Conservation (phyloP, 1,140 invertebrate genomes). For the Drosophila nebulosa region DNA sequence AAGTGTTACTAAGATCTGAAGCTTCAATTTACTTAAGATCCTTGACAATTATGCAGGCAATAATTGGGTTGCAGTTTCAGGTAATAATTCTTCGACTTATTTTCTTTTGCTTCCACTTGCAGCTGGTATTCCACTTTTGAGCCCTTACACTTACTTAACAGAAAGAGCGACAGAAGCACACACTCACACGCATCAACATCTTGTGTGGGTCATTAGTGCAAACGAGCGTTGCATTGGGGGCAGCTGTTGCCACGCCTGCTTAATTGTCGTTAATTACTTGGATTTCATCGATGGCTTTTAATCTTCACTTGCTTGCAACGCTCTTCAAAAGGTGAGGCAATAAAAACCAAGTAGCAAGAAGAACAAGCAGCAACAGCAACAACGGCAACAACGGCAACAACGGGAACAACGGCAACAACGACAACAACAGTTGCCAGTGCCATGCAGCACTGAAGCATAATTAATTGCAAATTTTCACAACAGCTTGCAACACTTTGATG, state of each 20-base stretch:
- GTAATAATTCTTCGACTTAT: background rate
- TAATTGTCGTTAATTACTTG: slow-evolving; percentile 52
- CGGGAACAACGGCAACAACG: slow-evolving; percentile 2
- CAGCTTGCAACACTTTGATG: slow-evolving; percentile 27
- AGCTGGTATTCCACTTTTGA: slow-evolving; percentile 35
- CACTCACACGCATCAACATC: background rate
- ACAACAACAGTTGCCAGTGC: background rate
- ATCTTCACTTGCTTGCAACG: slow-evolving; percentile 30
- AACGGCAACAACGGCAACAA: slow-evolving; percentile 9
- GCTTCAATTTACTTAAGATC: background rate
- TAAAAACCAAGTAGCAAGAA: slow-evolving; percentile 3
- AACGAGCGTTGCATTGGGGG: background rate
- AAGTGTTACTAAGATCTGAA: too few relatives aligned
- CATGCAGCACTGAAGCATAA: slow-evolving; percentile 35
- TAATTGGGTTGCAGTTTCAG: background rate
- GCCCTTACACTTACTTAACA: slow-evolving; percentile 46
- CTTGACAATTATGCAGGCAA: too few relatives aligned
- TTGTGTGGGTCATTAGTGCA: slow-evolving; percentile 66
- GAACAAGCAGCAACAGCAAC: background rate
- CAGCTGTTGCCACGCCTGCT: slow-evolving; percentile 41
- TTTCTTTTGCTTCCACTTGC: background rate
- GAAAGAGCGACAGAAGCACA: slow-evolving; percentile 1
- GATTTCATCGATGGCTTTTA: slow-evolving; percentile 49
- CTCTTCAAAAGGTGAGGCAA: slow-evolving; percentile 5
- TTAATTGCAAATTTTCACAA: slow-evolving; percentile 56